Base-by-base conservation (phyloP, 2,797 vertebrate genomes). In the Lates japonicus region DNA sequence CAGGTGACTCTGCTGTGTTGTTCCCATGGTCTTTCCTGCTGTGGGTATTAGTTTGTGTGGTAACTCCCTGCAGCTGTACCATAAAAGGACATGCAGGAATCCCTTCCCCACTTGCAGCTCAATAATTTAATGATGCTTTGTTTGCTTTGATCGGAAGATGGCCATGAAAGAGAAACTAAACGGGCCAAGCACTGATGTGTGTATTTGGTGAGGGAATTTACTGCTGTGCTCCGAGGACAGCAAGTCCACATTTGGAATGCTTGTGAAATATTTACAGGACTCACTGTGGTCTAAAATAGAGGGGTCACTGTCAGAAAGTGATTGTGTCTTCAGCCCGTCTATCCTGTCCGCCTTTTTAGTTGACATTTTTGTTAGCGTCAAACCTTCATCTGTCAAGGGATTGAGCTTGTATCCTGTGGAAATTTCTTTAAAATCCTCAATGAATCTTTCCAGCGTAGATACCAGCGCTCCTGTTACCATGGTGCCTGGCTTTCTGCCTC, bases 181-280 rank as follows among this genome's bases (percentile, higher is more conserved):
- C 0, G 20, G 37, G 25, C 12, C 7, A 54, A 66, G 60, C 42
- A n/a, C 5, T 29, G 72, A 76, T 85, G 78, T 85, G 78, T 76
- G 83, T 78, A 51, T 90, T 90, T 80, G 68, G 20, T 29, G 39
- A 48, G 31, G 65, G 74, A 5, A 88, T 89, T 90, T 87, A 90
- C 84, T 82, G 77, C 86, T 65, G 39, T 78, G 61, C 58, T 74
- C 71, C 5, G 55, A 84, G 84, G 83, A 87, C 72, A 52, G 60
- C 73, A 62, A 72, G 84, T 86, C 83, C 77, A 66, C 80, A 42
- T 78, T 84, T 77, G 92, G 92, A 92, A 93, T 93, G 88, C 91
- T 88, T n/a, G 80, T 88, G 84, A 93, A 91, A 93, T 85, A 87
- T 91, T 93, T 88, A 81, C 84, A 70, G 76, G 77, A 87, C 87